These are phyloP conservation scores for Thera britannica DNA, from an alignment of 2,888 invertebrate species.

Conservation along the genomic window DNA sequence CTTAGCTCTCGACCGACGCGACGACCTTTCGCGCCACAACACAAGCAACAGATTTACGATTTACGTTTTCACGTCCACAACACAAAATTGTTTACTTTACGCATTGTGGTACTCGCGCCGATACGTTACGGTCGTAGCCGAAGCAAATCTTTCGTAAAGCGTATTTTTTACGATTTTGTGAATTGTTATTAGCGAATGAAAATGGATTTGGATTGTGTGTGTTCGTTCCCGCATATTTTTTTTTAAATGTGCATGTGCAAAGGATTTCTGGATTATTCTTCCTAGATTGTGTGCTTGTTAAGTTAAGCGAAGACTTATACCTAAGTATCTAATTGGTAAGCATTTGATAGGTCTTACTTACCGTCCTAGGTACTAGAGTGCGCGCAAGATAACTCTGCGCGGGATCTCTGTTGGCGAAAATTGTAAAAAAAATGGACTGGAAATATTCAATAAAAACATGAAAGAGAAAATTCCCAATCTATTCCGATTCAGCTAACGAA, in stretches of 20 bases:
- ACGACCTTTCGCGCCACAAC: constrained; percentile 52
- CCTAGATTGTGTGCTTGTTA: constrained; percentile 1
- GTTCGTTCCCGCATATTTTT: constrained; percentile 25
- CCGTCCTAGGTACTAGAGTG: too few relatives aligned
- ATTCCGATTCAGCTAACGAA: too few relatives aligned
- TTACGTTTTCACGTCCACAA: constrained; percentile 49
- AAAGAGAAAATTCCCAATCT: too few relatives aligned
- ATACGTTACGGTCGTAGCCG: constrained; percentile 44
- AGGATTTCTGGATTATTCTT: constrained; percentile 16
- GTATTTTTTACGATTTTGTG: background rate
- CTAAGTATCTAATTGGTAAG: too few relatives aligned
- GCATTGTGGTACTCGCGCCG: constrained; percentile 55
- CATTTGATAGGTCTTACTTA: too few relatives aligned
- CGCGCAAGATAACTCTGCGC: too few relatives aligned
- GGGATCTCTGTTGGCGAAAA: too few relatives aligned
- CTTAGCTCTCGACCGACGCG: constrained; percentile 37
- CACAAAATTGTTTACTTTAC: constrained; percentile 60
- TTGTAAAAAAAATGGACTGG: too few relatives aligned
- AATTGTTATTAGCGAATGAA: constrained; percentile 10
- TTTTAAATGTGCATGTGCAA: constrained; percentile 35
- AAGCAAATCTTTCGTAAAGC: constrained; percentile 7
- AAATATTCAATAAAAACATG: too few relatives aligned
- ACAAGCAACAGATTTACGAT: constrained; percentile 43
- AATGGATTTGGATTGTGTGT: constrained; percentile 23
- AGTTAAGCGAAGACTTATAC: too few relatives aligned